Evolutionary conservation across 2,797 vertebrate genomes (phyloP).

Genomic region (Myiotriccus ornatus): DNA sequence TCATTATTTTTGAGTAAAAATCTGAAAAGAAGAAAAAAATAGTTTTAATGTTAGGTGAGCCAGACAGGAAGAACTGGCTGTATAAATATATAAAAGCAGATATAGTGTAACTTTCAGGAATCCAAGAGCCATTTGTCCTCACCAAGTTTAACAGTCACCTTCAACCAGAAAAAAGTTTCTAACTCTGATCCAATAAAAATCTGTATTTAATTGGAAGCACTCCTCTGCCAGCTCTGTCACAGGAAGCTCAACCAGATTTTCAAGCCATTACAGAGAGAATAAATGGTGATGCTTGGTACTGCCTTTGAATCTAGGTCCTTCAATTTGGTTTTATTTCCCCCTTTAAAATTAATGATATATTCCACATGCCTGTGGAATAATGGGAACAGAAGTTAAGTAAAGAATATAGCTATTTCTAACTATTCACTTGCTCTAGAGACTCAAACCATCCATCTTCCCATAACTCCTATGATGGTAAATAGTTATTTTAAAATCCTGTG

Average conservation of each 20-base stretch:
- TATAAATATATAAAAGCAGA: conserved; percentile 17
- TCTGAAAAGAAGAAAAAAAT: neutral
- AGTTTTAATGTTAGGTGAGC: neutral
- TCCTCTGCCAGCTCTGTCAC: neutral
- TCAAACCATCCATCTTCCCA: conserved; percentile 24
- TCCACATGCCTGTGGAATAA: conserved; percentile 11
- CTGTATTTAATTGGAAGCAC: conserved; percentile 34
- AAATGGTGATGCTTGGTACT: neutral
- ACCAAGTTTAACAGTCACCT: conserved; percentile 18
- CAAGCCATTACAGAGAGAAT: conserved; percentile 6
- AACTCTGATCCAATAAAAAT: neutral
- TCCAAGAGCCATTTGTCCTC: conserved; percentile 15
- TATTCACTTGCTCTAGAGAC: neutral
- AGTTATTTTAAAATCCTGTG: conserved; percentile 8
- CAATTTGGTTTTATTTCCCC: conserved; percentile 44
- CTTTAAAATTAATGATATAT: conserved; percentile 63
- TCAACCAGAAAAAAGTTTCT: conserved; percentile 16
- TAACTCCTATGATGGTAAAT: conserved; percentile 7
- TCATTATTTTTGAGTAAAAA: neutral
- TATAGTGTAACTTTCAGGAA: neutral
- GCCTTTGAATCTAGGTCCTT: conserved; percentile 44
- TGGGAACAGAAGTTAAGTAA: conserved; percentile 25
- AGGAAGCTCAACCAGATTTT: conserved; percentile 15
- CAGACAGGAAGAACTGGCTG: neutral
- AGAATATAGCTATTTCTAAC: neutral